phyloP scores from a whole-genome alignment of 2,113 vertebrate genomes.

The Odocoileus hemionus region DNA sequence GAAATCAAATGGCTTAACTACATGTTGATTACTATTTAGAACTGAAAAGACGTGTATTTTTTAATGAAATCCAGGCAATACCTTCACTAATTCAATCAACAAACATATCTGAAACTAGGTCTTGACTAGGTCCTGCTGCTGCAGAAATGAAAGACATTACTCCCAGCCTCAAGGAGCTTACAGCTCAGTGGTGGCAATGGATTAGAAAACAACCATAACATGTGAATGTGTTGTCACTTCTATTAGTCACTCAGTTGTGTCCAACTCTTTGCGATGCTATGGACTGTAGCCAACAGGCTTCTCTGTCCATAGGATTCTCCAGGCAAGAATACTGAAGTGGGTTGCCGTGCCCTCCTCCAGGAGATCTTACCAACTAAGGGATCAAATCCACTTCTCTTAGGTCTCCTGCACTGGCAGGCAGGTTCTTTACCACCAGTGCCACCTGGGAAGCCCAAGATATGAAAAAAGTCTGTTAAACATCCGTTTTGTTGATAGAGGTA shows the following conservation, averaged over 20 bases:
- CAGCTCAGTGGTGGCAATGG: background rate
- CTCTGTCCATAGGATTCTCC: background rate
- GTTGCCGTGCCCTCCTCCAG: background rate
- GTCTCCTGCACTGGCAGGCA: background rate
- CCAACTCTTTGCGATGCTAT: accelerated
- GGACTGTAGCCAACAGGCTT: background rate
- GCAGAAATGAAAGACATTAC: background rate
- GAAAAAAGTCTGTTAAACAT: background rate
- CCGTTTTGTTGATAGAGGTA: background rate
- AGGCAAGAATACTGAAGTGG: background rate
- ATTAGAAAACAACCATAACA: background rate
- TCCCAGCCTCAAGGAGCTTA: background rate
- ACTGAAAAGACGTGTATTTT: background rate
- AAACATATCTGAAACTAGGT: background rate
- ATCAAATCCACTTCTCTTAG: background rate
- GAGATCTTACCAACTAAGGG: background rate
- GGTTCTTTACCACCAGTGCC: background rate
- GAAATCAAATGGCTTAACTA: background rate
- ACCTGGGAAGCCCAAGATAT: background rate
- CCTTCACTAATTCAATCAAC: background rate
- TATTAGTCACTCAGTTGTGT: background rate
- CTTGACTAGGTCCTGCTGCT: background rate
- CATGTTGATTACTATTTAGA: background rate
- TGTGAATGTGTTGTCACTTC: background rate
- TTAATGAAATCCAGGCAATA: background rate